Conservation (phyloP, 2,888 invertebrate genomes). For the Lasioglossum figueresi region DNA sequence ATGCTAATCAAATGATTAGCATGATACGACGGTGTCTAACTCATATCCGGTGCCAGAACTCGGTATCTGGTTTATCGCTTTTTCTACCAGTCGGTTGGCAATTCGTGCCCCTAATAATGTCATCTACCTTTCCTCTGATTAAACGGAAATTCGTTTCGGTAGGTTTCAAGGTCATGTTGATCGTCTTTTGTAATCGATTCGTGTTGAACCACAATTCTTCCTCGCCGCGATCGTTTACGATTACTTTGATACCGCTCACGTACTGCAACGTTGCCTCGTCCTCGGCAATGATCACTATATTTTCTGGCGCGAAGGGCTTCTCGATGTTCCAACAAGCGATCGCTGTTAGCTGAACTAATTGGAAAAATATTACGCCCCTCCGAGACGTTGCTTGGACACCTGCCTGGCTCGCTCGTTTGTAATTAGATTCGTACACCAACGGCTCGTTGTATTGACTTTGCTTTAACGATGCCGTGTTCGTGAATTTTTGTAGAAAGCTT, state of each 20-base stretch:
- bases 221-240: conserved; percentile 74
- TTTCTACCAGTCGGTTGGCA: conserved; percentile 74
- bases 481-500: conserved; percentile 80
- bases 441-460: conserved; percentile 76
- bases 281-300: conserved; percentile 78
- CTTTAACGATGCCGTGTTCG: conserved; percentile 76
- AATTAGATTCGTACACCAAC: conserved; percentile 77
- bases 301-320: conserved; percentile 79
- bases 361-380: conserved; percentile 82
- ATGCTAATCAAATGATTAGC: too few relatives aligned
- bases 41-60: conserved; percentile 76
- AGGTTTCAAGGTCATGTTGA: conserved; percentile 77
- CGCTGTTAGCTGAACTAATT: conserved; percentile 81
- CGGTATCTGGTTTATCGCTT: conserved; percentile 68
- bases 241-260: conserved; percentile 82
- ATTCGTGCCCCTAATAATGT: conserved; percentile 79
- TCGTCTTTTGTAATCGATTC: conserved; percentile 82
- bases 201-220: conserved; percentile 83
- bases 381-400: conserved; percentile 82
- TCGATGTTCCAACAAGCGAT: conserved; percentile 83
- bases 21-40: conserved; percentile 20
- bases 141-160: conserved; percentile 80
- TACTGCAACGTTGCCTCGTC: conserved; percentile 80
- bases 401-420: conserved; percentile 80
- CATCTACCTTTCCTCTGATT: conserved; percentile 78